These are phyloP conservation scores for Acanthosepion esculentum DNA, from an alignment of 2,888 invertebrate species.

Conservation along the genomic window DNA sequence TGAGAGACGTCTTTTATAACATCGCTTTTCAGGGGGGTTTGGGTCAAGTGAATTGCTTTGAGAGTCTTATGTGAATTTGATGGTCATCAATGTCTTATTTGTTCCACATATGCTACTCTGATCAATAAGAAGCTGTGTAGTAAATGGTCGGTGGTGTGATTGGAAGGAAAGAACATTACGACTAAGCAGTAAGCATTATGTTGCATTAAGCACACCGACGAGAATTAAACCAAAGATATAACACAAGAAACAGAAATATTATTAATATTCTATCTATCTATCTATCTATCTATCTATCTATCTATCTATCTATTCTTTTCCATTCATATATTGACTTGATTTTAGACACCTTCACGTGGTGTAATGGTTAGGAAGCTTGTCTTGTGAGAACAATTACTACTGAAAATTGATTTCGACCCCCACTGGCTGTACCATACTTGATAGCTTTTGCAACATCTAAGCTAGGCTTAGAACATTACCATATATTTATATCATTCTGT, in stretches of 20 bases:
- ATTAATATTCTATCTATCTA: background rate
- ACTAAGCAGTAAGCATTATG: background rate
- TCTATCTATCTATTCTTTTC: background rate
- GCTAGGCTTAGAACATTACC: too few relatives aligned
- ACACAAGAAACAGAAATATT: too few relatives aligned
- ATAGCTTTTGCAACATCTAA: too few relatives aligned
- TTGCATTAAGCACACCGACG: background rate
- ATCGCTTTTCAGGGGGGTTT: background rate
- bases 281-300: background rate
- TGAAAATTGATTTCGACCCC: too few relatives aligned
- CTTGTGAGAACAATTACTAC: too few relatives aligned
- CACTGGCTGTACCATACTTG: too few relatives aligned
- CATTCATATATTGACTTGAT: background rate
- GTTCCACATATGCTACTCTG: background rate
- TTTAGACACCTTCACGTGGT: fast-evolving
- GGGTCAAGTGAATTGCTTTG: slow-evolving; percentile 20
- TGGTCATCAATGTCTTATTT: slow-evolving; percentile 9
- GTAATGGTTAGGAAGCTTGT: too few relatives aligned
- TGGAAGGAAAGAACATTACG: background rate
- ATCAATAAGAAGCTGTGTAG: background rate
- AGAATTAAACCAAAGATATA: background rate
- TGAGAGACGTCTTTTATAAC: background rate
- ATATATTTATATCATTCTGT: too few relatives aligned
- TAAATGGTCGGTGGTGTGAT: background rate
- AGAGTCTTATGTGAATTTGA: background rate